These are phyloP conservation scores for Mesembrinibis cayennensis DNA, from an alignment of 2,113 vertebrate species.

Conservation along the genomic window DNA sequence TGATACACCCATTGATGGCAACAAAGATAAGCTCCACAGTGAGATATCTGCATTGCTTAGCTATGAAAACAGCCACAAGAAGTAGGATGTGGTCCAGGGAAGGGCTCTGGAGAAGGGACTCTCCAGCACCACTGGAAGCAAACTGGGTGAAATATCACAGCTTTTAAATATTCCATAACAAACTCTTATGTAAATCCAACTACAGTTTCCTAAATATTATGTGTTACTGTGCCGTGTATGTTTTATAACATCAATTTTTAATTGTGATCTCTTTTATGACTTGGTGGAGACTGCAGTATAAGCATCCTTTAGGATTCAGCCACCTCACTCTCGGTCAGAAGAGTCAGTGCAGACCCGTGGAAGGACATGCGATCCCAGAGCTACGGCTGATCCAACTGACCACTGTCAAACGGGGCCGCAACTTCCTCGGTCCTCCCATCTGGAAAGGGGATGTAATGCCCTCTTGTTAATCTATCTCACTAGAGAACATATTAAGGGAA, in stretches of 20 bases:
- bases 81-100: background rate
- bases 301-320: background rate
- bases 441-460: background rate
- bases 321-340: rapidly evolving
- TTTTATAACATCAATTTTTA: background rate
- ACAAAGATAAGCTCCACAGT: background rate
- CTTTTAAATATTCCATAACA: slow-evolving; percentile 6
- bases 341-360: background rate
- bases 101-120: background rate
- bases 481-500: background rate
- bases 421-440: background rate
- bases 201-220: background rate
- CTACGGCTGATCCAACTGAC: background rate
- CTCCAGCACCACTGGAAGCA: background rate
- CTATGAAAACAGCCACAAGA: background rate
- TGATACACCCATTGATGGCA: background rate
- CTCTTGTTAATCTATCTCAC: background rate
- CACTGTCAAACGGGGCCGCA: background rate
- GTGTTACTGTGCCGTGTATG: background rate
- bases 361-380: background rate
- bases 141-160: background rate
- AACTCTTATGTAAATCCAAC: background rate
- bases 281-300: background rate
- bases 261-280: background rate
- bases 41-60: background rate